phyloP scores from a whole-genome alignment of 2,113 vertebrate species.

The Scalopus aquaticus region DNA sequence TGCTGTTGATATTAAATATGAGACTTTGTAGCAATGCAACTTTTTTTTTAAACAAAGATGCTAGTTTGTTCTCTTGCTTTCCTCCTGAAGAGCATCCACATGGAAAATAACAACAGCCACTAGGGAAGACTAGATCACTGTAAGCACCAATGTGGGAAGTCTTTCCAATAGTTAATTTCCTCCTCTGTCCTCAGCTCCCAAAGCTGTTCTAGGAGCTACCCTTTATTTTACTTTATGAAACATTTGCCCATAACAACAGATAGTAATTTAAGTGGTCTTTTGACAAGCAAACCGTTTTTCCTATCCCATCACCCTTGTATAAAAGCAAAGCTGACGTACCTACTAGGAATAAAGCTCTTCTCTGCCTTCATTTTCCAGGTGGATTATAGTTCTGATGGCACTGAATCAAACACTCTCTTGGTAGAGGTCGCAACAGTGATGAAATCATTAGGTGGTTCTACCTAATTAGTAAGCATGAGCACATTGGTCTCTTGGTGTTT shows the following conservation, averaged over 20 bases:
- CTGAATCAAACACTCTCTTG: slow-evolving; percentile 16
- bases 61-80: slow-evolving; percentile 37
- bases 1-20: slow-evolving; percentile 25
- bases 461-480: slow-evolving; percentile 21
- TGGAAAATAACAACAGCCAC: slow-evolving; percentile 62
- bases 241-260: slow-evolving; percentile 7
- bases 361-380: neutral
- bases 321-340: neutral
- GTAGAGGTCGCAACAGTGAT: slow-evolving; percentile 23
- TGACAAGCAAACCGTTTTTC: neutral
- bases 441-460: slow-evolving; percentile 45
- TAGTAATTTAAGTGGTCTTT: slow-evolving; percentile 30
- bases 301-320: neutral
- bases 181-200: slow-evolving; percentile 52
- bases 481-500: slow-evolving; percentile 29
- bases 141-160: slow-evolving; percentile 37
- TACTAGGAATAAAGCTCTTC: neutral
- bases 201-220: slow-evolving; percentile 21
- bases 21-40: neutral
- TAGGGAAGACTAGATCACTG: slow-evolving; percentile 43
- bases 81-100: slow-evolving; percentile 14
- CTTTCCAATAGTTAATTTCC: slow-evolving; percentile 66
- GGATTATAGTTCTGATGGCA: slow-evolving; percentile 18
- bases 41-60: neutral
- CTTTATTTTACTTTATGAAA: slow-evolving; percentile 58